These are phyloP conservation scores for Campoplex nolae DNA, from an alignment of 2,888 invertebrate species.

Conservation along the genomic window DNA sequence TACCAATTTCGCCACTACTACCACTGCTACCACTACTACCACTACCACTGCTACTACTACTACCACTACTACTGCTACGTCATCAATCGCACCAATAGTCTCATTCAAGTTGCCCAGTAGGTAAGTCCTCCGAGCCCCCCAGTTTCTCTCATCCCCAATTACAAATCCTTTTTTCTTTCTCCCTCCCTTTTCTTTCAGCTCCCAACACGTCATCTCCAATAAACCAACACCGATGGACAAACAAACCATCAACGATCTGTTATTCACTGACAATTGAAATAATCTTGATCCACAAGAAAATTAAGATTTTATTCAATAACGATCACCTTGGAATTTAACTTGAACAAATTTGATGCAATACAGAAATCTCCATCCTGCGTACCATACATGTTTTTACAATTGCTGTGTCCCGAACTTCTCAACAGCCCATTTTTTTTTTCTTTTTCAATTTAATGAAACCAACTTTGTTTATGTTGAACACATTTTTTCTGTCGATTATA, in stretches of 20 bases:
- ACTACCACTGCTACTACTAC: conserved; percentile 26
- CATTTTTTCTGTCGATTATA: neutral
- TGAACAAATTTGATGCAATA: neutral
- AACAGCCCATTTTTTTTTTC: neutral
- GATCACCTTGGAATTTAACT: neutral
- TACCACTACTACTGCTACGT: conserved; percentile 52
- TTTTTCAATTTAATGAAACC: neutral
- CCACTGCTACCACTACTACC: conserved; percentile 10
- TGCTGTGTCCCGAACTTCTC: neutral
- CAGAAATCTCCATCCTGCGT: neutral
- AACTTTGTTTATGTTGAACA: neutral
- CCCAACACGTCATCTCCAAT: neutral
- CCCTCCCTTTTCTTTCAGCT: neutral
- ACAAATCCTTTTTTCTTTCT: neutral
- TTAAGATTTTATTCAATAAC: neutral
- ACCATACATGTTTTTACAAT: neutral
- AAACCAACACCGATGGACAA: conserved; percentile 6
- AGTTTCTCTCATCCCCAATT: conserved; percentile 32
- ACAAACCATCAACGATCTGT: neutral
- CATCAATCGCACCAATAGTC: conserved; percentile 70
- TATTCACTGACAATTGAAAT: neutral
- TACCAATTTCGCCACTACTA: conserved; percentile 35
- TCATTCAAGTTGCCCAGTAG: conserved; percentile 72
- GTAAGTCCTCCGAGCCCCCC: conserved; percentile 60
- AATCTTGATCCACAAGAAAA: neutral